A percentile compares a stretch with the other conserved stretches of the same genome.
These are phyloP conservation scores for Dendroctonus ponderosae DNA, from an alignment of 1,140 invertebrate genomes.

Conservation along the genomic window DNA sequence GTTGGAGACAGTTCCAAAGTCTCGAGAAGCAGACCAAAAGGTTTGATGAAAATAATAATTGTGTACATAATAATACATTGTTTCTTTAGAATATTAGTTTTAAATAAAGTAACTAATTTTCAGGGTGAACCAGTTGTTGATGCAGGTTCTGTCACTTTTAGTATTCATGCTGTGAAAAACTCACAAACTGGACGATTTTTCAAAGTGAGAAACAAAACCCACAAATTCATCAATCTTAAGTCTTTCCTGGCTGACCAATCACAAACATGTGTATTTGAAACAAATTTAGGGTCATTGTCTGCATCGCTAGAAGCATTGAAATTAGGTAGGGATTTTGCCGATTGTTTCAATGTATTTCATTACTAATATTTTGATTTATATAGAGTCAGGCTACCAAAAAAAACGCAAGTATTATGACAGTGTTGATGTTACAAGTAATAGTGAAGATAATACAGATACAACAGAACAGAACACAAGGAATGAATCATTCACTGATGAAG, in stretches of 20 bases:
- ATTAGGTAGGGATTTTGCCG: background rate
- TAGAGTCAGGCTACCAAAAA: background rate
- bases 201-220: conserved; percentile 21
- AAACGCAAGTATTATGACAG: background rate
- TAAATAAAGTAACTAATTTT: too few relatives aligned
- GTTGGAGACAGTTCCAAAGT: too few relatives aligned
- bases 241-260: conserved; percentile 20
- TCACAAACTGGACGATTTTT: conserved; percentile 16
- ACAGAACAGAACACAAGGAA: background rate
- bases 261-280: conserved; percentile 25
- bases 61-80: too few relatives aligned
- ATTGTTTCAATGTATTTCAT: background rate
- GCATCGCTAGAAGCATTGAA: conserved; percentile 5
- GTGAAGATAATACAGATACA: background rate
- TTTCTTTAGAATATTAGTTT: too few relatives aligned
- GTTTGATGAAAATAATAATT: too few relatives aligned
- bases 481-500: background rate
- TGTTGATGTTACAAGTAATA: background rate
- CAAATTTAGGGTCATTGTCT: background rate
- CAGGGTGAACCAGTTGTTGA: too few relatives aligned
- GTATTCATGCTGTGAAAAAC: background rate
- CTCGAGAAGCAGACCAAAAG: too few relatives aligned
- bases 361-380: conserved; percentile 5
- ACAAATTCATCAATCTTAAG: conserved; percentile 36
- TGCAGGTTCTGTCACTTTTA: background rate